Base-by-base conservation (phyloP, 2,888 invertebrate species). In the Platycheirus albimanus region DNA sequence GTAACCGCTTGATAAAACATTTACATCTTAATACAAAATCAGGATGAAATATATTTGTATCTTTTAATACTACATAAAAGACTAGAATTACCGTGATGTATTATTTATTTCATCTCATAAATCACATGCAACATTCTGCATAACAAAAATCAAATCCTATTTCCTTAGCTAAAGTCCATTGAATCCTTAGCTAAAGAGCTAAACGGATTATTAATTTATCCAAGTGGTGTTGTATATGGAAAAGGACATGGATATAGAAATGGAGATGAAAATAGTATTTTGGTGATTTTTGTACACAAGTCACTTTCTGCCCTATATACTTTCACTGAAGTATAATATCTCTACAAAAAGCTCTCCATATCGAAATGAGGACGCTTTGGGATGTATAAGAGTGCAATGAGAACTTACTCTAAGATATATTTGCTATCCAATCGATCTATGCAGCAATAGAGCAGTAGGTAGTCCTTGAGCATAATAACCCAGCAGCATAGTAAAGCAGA, bases 401-500 rank as follows among this genome's bases (percentile, higher is more conserved):
- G 76, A 69, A 63, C 56, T 52, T 49, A 54, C 69, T 54, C 58
- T 28, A 69, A 76, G 66, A 78, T 79, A 67, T 56, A 81, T 81
- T 81, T 61, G 71, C 54, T 33, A 54, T 81, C 61, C 58, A 77
- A 77, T 81, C 81, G 81, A 81, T 81, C 71, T 77, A 63, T 58
- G 71, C 66, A 41, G 61, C 70, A 28, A n/a, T n/a, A n/a, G n/a
- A n/a, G n/a, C n/a, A n/a, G n/a, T n/a, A 24, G 24, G 58, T 28
- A 47, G 64, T 81, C 64, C 76, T 36, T 72, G 51, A 52, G 72
- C 51, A 83, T 71, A 83, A 83, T 83, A 77, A 83, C 77, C 70
- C 58, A 36, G 38, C 13, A 56, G 24, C 72, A 72, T 66, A 58
- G 75, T 20, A 28, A 67, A 75, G 70, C 79, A 70, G 70, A 69